Conservation (phyloP, 2,113 vertebrate genomes). For the Charadrius vociferus region DNA sequence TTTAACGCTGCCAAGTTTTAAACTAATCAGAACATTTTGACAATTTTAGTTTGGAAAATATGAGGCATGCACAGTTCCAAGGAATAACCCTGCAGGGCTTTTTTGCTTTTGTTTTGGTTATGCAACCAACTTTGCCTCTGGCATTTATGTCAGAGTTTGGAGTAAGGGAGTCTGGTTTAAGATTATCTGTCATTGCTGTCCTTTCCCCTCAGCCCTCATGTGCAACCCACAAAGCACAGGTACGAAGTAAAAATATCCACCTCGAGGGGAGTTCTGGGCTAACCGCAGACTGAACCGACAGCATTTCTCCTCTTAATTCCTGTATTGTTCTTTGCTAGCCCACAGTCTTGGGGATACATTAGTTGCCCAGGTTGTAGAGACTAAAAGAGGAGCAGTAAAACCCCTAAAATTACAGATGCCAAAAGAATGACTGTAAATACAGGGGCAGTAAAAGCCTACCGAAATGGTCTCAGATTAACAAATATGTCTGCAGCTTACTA, state of each 20-base stretch:
- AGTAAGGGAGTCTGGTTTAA: not conserved
- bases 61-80: not conserved
- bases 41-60: conserved; percentile 39
- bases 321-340: not conserved
- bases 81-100: not conserved
- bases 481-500: conserved; percentile 22
- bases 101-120: not conserved
- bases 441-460: conserved; percentile 27
- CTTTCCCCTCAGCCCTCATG: not conserved
- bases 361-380: not conserved
- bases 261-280: not conserved
- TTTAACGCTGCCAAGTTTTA: not conserved
- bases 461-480: conserved; percentile 8
- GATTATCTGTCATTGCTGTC: not conserved
- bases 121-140: not conserved
- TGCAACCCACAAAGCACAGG: not conserved
- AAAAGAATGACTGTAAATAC: conserved; percentile 23
- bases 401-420: conserved; percentile 8
- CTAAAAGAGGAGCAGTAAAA: not conserved
- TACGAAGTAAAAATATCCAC: not conserved
- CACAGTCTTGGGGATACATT: not conserved
- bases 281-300: not conserved
- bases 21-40: not conserved
- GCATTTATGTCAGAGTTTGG: not conserved
- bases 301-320: not conserved